phyloP scores from a whole-genome alignment of 2,888 invertebrate species.

The Campaea margaritaria region DNA sequence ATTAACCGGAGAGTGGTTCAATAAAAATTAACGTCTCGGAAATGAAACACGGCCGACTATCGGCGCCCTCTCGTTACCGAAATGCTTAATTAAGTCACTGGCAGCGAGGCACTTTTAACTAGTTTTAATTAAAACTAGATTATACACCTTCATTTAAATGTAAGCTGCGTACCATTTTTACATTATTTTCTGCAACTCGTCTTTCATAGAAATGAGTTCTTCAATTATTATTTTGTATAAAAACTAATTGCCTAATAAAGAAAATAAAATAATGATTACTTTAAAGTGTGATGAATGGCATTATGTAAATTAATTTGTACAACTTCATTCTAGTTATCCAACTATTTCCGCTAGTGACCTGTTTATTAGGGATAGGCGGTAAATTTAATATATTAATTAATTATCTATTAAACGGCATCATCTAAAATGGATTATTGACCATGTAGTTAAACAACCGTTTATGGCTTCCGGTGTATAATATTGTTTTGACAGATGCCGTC shows the following conservation, averaged over 20 bases:
- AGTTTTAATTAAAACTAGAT: slow-evolving; percentile 37
- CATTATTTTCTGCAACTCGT: slow-evolving; percentile 13
- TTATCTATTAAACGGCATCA: slow-evolving; percentile 38
- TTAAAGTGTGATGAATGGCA: not conserved
- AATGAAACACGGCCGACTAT: slow-evolving; percentile 66
- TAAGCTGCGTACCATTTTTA: slow-evolving; percentile 26
- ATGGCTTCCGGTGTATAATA: slow-evolving; percentile 69
- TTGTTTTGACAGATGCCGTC: slow-evolving; percentile 77
- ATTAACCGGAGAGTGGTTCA: slow-evolving; percentile 44
- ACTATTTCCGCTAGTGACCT: slow-evolving; percentile 17
- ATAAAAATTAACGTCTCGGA: slow-evolving; percentile 73
- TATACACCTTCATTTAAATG: slow-evolving; percentile 24
- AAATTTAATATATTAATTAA: slow-evolving; percentile 27
- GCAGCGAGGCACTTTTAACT: slow-evolving; percentile 52
- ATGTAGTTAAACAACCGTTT: slow-evolving; percentile 62
- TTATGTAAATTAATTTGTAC: slow-evolving; percentile 14
- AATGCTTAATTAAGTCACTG: slow-evolving; percentile 63
- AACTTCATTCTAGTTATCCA: slow-evolving; percentile 1
- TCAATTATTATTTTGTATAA: not conserved
- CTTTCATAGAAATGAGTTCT: not conserved
- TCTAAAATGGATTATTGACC: slow-evolving; percentile 48
- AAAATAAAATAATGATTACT: slow-evolving; percentile 2
- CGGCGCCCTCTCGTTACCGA: slow-evolving; percentile 60
- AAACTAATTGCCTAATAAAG: slow-evolving; percentile 14
- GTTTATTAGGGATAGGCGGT: not conserved